Percentiles rank a stretch among this genome's conserved stretches.
These are phyloP conservation scores for Papilio aristodemus DNA, from an alignment of 1,140 invertebrate species.

Conservation along the genomic window DNA sequence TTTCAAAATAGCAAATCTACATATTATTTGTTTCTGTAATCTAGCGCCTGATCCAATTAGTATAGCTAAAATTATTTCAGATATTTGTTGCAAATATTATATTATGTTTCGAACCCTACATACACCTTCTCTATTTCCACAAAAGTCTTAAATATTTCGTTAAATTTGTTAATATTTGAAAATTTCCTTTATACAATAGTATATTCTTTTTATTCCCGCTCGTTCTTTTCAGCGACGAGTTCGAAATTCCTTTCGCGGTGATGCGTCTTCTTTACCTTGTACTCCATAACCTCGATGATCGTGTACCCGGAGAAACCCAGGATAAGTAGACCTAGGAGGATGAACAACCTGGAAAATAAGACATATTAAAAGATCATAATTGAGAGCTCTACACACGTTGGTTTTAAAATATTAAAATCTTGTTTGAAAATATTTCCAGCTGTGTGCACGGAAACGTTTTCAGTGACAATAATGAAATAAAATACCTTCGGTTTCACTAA, in stretches of 20 bases:
- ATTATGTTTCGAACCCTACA: not conserved
- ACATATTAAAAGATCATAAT: not conserved
- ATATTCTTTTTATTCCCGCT: slow-evolving; percentile 34
- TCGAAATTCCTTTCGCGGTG: slow-evolving; percentile 71
- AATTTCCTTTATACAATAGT: not conserved
- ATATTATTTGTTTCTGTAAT: no score
- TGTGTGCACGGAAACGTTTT: no score
- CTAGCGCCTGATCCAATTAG: not conserved
- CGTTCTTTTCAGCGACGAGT: slow-evolving; percentile 57
- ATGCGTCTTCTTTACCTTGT: slow-evolving; percentile 64
- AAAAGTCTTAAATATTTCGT: not conserved
- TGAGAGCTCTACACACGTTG: not conserved
- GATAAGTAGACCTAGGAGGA: slow-evolving; percentile 86
- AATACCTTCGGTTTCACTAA: no score
- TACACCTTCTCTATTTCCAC: not conserved
- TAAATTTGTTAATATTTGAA: not conserved
- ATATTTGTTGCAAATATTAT: not conserved
- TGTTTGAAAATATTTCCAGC: no score
- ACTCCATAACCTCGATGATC: slow-evolving; percentile 73
- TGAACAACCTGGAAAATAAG: slow-evolving; percentile 84
- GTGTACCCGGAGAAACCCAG: slow-evolving; percentile 88
- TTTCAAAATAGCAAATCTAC: no score
- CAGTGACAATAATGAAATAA: no score
- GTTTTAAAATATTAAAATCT: no score
- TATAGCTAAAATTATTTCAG: not conserved